Evolutionary conservation across 2,113 vertebrate species (phyloP), one percentile per base, ranked within the genome.

Genomic region (Atrichornis clamosus): DNA sequence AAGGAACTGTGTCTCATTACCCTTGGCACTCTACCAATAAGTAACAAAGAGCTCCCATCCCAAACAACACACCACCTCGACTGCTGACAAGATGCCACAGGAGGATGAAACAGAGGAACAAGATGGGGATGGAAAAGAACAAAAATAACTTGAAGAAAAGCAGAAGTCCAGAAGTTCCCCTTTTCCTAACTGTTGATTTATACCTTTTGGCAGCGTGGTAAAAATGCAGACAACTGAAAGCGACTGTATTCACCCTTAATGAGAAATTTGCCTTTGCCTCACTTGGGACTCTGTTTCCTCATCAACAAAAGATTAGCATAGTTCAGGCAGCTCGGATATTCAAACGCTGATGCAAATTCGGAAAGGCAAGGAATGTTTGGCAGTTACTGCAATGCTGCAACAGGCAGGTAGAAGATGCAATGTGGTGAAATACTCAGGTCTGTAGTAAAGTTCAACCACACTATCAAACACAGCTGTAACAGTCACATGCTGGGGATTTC

Each of bases 401-500:
- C 49, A 93, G 73, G 95, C 93, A 93, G 55, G 60, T 84, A 27
- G 11, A 95, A 56, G 90, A 96, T 78, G 89, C 90, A 96, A 97
- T 5, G 3, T 1, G 1, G 60, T 93, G 96, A 96, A 96, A 92
- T 12, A 77, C 52, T 63, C 35, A 86, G 87, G 83, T 74, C 50
- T 55, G 9, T 46, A 39, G 74, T 17, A 72, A 49, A 60, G 30
- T 69, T 82, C 16, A 53, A 69, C 84, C 90, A 93, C 32, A 13
- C 87, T 72, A 59, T n/a, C 47, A 30, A 72, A 86, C 84, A 89
- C 53, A 79, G 64, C 95, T 50, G 89, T 56, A 80, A 62, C 32
- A 86, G 94, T 94, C 96, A 96, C 76, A 67, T n/a, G 75, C 30
- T 55, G 69, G 90, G 95, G 83, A 80, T 77, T 94, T 96, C 95